These are phyloP conservation scores for Odontomachus brunneus DNA, from an alignment of 1,140 invertebrate genomes.

Conservation along the genomic window DNA sequence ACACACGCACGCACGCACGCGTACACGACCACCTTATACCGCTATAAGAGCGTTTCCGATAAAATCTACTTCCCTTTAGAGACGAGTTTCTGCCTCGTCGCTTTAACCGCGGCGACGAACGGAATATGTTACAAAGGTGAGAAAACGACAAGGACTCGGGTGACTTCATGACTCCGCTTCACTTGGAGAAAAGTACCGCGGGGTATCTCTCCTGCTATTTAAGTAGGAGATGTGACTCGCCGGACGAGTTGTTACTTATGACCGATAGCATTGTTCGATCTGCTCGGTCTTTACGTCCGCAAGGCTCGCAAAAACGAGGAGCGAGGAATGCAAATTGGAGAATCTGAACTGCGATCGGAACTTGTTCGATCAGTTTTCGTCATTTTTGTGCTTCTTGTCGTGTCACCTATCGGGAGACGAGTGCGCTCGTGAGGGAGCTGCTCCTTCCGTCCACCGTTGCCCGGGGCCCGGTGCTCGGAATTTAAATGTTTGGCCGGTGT, in stretches of 20 bases:
- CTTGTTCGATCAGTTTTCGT: constrained; percentile 23
- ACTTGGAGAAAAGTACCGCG: constrained; percentile 54
- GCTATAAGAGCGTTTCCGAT: constrained; percentile 64
- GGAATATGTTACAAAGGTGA: constrained; percentile 69
- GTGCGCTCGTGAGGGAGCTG: neutral
- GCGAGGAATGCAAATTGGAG: constrained; percentile 29
- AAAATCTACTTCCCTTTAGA: constrained; percentile 64
- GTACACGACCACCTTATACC: constrained; percentile 62
- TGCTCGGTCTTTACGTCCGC: constrained; percentile 9
- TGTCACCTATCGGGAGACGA: neutral
- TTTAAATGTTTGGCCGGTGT: constrained; percentile 69
- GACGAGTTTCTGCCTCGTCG: constrained; percentile 47
- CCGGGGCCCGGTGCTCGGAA: constrained; percentile 19
- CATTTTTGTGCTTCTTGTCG: constrained; percentile 4
- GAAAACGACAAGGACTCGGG: constrained; percentile 53
- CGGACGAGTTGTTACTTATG: neutral
- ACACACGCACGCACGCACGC: constrained; percentile 21
- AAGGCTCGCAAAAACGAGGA: constrained; percentile 7
- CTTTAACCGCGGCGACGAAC: constrained; percentile 49
- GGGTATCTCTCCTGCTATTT: neutral
- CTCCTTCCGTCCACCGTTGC: constrained; percentile 3
- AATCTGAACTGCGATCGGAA: constrained; percentile 36
- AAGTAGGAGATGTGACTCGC: neutral
- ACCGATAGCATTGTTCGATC: neutral
- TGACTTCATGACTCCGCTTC: constrained; percentile 31